Conservation (phyloP, 2,797 vertebrate species). For the Apogon talboti region DNA sequence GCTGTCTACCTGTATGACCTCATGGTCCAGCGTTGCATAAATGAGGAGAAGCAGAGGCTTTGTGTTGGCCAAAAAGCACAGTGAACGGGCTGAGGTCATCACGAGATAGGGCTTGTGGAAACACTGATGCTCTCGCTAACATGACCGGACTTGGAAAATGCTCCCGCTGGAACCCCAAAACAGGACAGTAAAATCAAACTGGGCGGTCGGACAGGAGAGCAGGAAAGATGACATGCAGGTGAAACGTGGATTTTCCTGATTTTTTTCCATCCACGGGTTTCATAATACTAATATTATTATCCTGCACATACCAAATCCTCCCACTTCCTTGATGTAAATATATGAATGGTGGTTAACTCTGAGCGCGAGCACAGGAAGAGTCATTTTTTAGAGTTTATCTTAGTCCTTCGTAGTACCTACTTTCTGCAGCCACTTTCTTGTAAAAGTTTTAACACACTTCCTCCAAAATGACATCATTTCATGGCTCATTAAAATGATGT, state of each 20-base stretch:
- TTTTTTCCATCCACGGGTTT: slow-evolving; percentile 41
- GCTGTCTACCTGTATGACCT: slow-evolving; percentile 79
- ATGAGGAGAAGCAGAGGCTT: slow-evolving; percentile 78
- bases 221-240: slow-evolving; percentile 44
- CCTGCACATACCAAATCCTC: slow-evolving; percentile 21
- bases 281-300: slow-evolving; percentile 38
- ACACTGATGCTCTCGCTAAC: slow-evolving; percentile 81
- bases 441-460: slow-evolving; percentile 71
- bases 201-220: slow-evolving; percentile 64
- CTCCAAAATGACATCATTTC: slow-evolving; percentile 75
- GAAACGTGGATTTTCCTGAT: slow-evolving; percentile 33
- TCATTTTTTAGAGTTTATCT: slow-evolving; percentile 39
- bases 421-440: slow-evolving; percentile 55
- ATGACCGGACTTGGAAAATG: slow-evolving; percentile 71
- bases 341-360: slow-evolving; percentile 46
- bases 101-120: slow-evolving; percentile 82
- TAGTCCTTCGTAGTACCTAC: slow-evolving; percentile 49
- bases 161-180: slow-evolving; percentile 72
- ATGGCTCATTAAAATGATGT: slow-evolving; percentile 73
- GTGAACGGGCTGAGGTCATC: slow-evolving; percentile 81
- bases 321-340: slow-evolving; percentile 37
- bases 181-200: slow-evolving; percentile 76
- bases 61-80: slow-evolving; percentile 64
- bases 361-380: slow-evolving; percentile 39
- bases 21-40: slow-evolving; percentile 63